These are phyloP conservation scores for Nannoperca australis DNA, from an alignment of 2,797 vertebrate genomes.

Conservation along the genomic window DNA sequence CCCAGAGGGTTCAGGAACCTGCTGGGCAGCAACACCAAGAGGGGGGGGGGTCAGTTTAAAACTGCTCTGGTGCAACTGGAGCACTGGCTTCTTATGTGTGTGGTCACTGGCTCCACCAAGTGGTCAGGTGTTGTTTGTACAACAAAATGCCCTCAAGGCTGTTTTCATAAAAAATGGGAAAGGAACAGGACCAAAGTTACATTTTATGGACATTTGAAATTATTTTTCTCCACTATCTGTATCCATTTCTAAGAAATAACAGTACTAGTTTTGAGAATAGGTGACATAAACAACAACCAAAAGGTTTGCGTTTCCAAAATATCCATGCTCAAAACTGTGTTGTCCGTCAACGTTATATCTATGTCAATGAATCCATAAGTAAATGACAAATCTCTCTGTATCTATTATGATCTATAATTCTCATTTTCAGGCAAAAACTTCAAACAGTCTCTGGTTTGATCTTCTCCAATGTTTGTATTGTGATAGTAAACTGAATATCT, in stretches of 20 bases:
- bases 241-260: background rate
- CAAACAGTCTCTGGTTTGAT: background rate
- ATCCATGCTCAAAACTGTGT: background rate
- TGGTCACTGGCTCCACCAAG: constrained; percentile 67
- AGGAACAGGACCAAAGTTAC: no score
- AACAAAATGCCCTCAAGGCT: constrained; percentile 9
- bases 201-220: background rate
- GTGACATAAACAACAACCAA: background rate
- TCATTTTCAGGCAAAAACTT: no score
- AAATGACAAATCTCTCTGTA: background rate
- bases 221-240: background rate
- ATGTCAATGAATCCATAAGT: background rate
- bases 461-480: background rate
- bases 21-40: constrained; percentile 47
- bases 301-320: background rate
- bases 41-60: background rate
- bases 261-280: background rate
- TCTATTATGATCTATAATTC: no score
- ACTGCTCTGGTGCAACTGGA: no score
- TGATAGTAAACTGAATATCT: background rate
- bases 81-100: no score
- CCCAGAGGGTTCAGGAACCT: constrained; percentile 93
- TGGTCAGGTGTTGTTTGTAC: constrained; percentile 49
- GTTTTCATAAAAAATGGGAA: background rate
- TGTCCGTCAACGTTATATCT: background rate